These are phyloP conservation scores for Centropus unirufus DNA, from an alignment of 2,113 vertebrate genomes.

Conservation along the genomic window DNA sequence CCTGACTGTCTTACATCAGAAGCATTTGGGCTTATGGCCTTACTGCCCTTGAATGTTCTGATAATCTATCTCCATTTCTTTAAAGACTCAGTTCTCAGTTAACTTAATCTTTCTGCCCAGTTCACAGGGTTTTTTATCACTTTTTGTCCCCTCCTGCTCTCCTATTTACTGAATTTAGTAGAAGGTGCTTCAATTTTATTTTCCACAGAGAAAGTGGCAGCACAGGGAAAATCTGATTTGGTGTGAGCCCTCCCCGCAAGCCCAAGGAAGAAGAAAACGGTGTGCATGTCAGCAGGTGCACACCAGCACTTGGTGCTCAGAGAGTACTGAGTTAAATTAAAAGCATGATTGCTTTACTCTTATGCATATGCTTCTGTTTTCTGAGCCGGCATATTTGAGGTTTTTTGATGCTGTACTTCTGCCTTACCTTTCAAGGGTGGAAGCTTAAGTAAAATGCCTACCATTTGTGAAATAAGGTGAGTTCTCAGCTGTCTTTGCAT, in stretches of 20 bases:
- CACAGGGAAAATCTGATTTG: not conserved
- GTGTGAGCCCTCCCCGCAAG: not conserved
- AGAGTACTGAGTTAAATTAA: not conserved
- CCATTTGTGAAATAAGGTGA: not conserved
- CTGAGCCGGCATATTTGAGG: not conserved
- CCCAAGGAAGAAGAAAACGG: not conserved
- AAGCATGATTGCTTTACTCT: not conserved
- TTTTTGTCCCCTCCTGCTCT: not conserved
- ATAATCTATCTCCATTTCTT: conserved; percentile 12
- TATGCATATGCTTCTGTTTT: not conserved
- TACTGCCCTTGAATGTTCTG: not conserved
- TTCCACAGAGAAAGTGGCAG: not conserved
- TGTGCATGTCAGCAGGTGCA: not conserved
- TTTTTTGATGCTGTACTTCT: not conserved
- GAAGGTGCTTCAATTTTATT: not conserved
- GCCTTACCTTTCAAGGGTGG: not conserved
- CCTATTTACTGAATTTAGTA: not conserved
- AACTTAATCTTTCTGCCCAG: conserved; percentile 20
- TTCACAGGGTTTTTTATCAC: not conserved
- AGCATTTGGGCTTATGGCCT: not conserved
- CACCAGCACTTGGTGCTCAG: not conserved
- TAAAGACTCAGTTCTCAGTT: conserved; percentile 6
- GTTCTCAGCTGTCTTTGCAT: not conserved
- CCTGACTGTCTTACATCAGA: not conserved
- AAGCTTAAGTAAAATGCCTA: not conserved